These are phyloP conservation scores for Dyspetes luteomarginatus DNA, from an alignment of 2,888 invertebrate genomes.

Conservation along the genomic window DNA sequence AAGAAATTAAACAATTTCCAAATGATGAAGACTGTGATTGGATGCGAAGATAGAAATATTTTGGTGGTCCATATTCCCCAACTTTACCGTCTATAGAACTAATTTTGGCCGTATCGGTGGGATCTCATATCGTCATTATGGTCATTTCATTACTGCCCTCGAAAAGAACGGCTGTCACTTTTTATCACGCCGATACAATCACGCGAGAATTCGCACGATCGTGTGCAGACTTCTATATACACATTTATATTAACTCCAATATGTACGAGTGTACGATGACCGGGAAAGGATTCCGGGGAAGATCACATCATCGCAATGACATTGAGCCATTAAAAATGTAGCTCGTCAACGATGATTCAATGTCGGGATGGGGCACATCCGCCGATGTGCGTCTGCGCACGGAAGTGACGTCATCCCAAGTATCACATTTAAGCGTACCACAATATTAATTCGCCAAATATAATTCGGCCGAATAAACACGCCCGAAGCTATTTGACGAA, in stretches of 20 bases:
- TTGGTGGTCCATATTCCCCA: too few species aligned
- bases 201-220: not conserved
- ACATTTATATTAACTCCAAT: not conserved
- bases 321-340: conserved; percentile 64
- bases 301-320: conserved; percentile 61
- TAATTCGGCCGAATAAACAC: conserved; percentile 28
- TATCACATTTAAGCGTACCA: not conserved
- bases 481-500: conserved; percentile 29
- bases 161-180: not conserved
- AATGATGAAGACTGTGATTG: too few species aligned
- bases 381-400: conserved; percentile 52
- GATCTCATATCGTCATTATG: too few species aligned
- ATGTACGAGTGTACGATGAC: not conserved
- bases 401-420: conserved; percentile 73
- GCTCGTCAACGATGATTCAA: conserved; percentile 50
- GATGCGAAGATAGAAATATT: too few species aligned
- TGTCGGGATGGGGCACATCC: conserved; percentile 56
- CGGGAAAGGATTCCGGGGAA: conserved; percentile 25
- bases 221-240: not conserved
- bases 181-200: not conserved
- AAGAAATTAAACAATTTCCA: too few species aligned
- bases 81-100: too few species aligned
- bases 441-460: conserved; percentile 18
- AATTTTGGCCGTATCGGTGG: too few species aligned
- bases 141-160: not conserved